These are phyloP conservation scores for Sebastes fasciatus DNA, from an alignment of 2,113 vertebrate species.

Conservation along the genomic window DNA sequence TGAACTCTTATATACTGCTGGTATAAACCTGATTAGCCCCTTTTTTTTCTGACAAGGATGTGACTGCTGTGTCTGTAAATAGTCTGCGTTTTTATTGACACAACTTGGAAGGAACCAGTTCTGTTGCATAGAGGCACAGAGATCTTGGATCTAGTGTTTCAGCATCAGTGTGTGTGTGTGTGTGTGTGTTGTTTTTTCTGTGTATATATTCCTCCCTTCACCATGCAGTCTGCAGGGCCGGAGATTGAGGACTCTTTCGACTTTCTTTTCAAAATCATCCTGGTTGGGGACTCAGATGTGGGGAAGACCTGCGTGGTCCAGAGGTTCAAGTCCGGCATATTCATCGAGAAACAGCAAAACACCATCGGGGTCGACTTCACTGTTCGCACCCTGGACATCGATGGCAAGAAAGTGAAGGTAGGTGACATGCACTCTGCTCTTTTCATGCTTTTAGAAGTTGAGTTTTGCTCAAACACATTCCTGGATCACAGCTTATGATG, in stretches of 20 bases:
- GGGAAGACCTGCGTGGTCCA: constrained; percentile 97
- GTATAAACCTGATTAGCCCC: not conserved
- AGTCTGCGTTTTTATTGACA: constrained; percentile 64
- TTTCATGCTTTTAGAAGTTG: not conserved
- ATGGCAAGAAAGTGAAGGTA: constrained; percentile 96
- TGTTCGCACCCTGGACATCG: constrained; percentile 90
- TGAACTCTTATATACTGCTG: not conserved
- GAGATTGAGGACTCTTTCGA: constrained; percentile 90
- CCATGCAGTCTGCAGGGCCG: constrained; percentile 85
- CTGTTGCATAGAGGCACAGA: constrained; percentile 44
- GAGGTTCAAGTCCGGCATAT: constrained; percentile 92
- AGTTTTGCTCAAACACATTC: not conserved
- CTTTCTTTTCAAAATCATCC: constrained; percentile 96
- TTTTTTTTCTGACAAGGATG: constrained; percentile 42
- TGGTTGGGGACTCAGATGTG: constrained; percentile 95
- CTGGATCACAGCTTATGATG: no score
- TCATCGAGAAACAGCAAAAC: constrained; percentile 91
- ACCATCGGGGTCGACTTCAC: constrained; percentile 98
- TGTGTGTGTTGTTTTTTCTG: constrained; percentile 20
- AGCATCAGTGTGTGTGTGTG: constrained; percentile 7
- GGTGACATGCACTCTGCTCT: constrained; percentile 8
- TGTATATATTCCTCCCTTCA: constrained; percentile 40
- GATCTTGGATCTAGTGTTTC: constrained; percentile 31
- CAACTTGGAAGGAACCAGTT: constrained; percentile 59
- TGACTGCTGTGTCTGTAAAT: constrained; percentile 53